Evolutionary conservation across 2,113 vertebrate species (phyloP), one percentile per base, ranked within the genome.

Genomic region (Malurus melanocephalus): DNA sequence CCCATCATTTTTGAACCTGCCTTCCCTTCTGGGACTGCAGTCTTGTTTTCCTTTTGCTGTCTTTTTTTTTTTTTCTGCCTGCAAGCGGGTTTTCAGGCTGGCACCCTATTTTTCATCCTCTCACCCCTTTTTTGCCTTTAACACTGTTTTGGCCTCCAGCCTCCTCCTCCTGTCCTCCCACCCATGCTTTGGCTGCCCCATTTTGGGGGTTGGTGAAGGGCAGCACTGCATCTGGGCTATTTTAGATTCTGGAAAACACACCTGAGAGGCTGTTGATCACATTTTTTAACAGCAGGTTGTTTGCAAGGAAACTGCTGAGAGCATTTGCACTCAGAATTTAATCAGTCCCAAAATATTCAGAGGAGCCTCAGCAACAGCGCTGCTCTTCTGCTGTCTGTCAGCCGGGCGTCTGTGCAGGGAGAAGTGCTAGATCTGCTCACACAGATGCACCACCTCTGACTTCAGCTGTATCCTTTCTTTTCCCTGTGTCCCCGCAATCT

Each of bases 291-390:
- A 93, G 90, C 80, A 71, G 77, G 68, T 87, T 94, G 86, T 95
- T 93, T 91, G 87, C 74, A 59, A 80, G 89, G 91, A 67, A 91
- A 56, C 88, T 60, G 89, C 93, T 87, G 85, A 85, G 80, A 93
- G 90, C 42, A 1, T 92, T 91, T 91, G 91, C 85, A 49, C 80
- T 89, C 0, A 2, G 87, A 90, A 92, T 92, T 93, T 92, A 93
- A 94, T 93, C 85, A 93, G 85, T 69, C 73, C 77, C 85, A 42
- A 91, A 93, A 92, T 89, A 94, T 86, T 94, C 92, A 62, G 73
- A 88, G 68, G 66, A 69, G 71, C 92, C 94, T 84, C 89, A 80
- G 88, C 84, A 90, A 81, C 80, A 62, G 81, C 15, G 0, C 42
- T 91, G 40, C 49, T 88, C 77, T 68, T 85, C 59, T 90, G 40